Evolutionary conservation across 2,113 vertebrate species (phyloP).

Genomic region (Amphiprion ocellaris): DNA sequence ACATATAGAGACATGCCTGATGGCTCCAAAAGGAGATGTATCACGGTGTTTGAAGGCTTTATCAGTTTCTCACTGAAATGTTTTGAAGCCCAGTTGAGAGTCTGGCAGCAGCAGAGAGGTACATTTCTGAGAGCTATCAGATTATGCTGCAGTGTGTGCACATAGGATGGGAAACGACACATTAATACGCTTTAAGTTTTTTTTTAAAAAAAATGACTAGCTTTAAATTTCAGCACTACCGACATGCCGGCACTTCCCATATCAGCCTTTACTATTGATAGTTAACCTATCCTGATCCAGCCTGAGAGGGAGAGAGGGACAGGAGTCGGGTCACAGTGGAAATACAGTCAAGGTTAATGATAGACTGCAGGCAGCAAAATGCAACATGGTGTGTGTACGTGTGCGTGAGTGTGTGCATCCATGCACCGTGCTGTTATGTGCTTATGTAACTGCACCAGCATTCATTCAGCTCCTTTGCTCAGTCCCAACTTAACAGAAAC

Average conservation of each 20-base stretch:
- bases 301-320: constrained; percentile 40
- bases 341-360: constrained; percentile 81
- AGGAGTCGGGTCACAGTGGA: constrained; percentile 65
- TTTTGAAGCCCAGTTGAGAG: not conserved
- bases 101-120: not conserved
- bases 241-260: constrained; percentile 29
- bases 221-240: constrained; percentile 18
- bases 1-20: not conserved
- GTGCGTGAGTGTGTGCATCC: constrained; percentile 31
- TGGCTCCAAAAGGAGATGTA: constrained; percentile 10
- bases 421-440: constrained; percentile 43
- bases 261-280: constrained; percentile 36
- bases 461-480: constrained; percentile 52
- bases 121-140: not conserved
- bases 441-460: constrained; percentile 74
- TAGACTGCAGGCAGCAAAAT: constrained; percentile 70
- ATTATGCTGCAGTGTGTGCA: not conserved
- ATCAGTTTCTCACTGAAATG: not conserved
- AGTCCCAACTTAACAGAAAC: constrained; percentile 38
- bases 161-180: not conserved
- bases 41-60: constrained; percentile 3
- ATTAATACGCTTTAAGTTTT: not conserved
- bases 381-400: constrained; percentile 13
- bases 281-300: constrained; percentile 51
- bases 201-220: not conserved